Percentiles rank a stretch among this genome's conserved stretches.
Conservation (phyloP, 2,113 vertebrate species). For the Nestor notabilis region DNA sequence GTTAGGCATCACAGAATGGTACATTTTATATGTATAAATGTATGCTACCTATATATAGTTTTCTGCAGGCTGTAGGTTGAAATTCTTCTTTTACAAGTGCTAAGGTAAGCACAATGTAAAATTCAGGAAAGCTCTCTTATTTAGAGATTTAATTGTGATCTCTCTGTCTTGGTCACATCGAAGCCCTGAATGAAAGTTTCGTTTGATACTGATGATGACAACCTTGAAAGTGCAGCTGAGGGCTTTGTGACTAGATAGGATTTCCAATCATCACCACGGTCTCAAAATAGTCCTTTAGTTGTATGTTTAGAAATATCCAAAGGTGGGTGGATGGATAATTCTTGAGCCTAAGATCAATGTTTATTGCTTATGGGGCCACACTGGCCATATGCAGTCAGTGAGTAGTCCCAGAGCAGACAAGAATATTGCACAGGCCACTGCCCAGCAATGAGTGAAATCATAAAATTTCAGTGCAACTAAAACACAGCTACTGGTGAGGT, state of each 20-base stretch:
- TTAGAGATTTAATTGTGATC: background rate
- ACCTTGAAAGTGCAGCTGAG: background rate
- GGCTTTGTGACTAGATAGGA: background rate
- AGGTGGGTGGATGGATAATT: background rate
- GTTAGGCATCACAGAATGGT: background rate
- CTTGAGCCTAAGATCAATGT: background rate
- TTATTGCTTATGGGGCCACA: background rate
- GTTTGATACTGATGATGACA: background rate
- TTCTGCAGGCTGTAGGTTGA: background rate
- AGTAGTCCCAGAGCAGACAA: background rate
- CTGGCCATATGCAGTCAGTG: accelerated
- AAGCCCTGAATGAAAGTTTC: background rate
- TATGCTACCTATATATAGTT: background rate
- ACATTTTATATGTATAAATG: background rate
- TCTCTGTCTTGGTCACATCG: background rate
- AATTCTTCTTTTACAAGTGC: background rate
- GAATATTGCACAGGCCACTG: background rate
- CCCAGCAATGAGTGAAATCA: background rate
- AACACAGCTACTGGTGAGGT: background rate
- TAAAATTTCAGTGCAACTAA: background rate
- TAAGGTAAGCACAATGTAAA: background rate
- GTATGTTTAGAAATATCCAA: background rate
- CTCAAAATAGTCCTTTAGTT: background rate
- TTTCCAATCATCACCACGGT: background rate
- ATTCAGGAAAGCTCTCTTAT: background rate